Base-by-base conservation (phyloP, 1,140 invertebrate species). In the Alviniconcha marisindica region DNA sequence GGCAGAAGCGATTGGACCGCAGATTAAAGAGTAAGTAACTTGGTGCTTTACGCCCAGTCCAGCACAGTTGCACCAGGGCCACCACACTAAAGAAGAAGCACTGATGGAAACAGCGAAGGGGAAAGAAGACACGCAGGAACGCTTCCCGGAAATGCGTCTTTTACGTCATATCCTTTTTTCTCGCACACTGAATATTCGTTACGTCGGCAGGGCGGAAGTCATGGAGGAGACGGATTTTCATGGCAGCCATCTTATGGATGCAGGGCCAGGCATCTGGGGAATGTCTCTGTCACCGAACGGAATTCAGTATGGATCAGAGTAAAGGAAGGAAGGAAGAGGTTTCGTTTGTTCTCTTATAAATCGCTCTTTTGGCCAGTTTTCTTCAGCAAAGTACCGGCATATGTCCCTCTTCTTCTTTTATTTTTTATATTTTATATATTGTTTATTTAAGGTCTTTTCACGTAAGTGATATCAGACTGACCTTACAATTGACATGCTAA, bases 111-210 rank as follows among this genome's bases (percentile, higher is more conserved):
- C 2, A 31, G 5, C 24, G 33, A 18, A 28, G 2, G 4, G 63
- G 63, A 31, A 12, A 60, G 1, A 60, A 60, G 54, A 60, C 12
- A 60, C 21, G 31, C 3, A 66, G 63, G 1, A 5, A 18, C 63
- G 7, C 21, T 2, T 33, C 31, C 63, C 63, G 63, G 63, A 69
- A 69, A 69, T 71, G 14, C 36, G 38, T 71, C 36, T 60, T 71
- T 71, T 71, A 71, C 69, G 69, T 71, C 36, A 69, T 28, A 71
- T 71, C 69, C 36, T 36, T 71, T 71, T 40, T 33, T 66, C 12
- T 24, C 10, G n/a, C n/a, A 31, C 36, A 15, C 38, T 71, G 69
- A 71, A 71, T 71, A 71, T 71, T 71, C 36, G 69, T 71, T 40
- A 71, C 18, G 69, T 71, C 69, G 33, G 69, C 7, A 48, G 38